Base-by-base conservation (phyloP, 2,888 invertebrate species). In the Micropterix aruncella region DNA sequence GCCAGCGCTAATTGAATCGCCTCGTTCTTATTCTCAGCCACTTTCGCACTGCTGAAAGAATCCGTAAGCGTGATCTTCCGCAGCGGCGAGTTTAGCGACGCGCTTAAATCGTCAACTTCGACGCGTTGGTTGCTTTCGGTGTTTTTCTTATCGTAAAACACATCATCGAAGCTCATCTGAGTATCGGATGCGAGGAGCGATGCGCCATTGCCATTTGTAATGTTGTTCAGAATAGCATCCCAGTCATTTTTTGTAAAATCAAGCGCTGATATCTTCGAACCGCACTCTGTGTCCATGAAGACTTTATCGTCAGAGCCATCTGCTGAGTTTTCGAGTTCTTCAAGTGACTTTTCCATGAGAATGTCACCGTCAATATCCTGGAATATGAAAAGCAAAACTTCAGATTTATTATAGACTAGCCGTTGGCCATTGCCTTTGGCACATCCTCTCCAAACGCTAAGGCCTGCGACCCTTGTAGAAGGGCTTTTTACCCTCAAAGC, bases 1-100 rank as follows among this genome's bases (percentile, higher is more conserved):
- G 84, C 84, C 52, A 82, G 65, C 2, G 83, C 82, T 52, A 85
- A 61, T 55, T 85, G 80, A 52, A 83, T 70, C 1, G 83, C 84
- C 61, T 65, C 65, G 1, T 65, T 58, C 38, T 51, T 48, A 36
- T 27, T 43, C 41, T 47, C 48, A 3, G 42, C 40, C 17, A 50
- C 38, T 47, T 49, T 47, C 38, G 27, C n/a, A n/a, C n/a, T n/a
- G n/a, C n/a, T n/a, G n/a, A n/a, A n/a, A n/a, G n/a, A n/a, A n/a
- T n/a, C n/a, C n/a, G n/a, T n/a, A 27, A 27, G 27, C 12, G 27
- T 27, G 27, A 27, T 5, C 7, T 7, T 27, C 27, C 27, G 27
- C 7, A 27, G 27, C 27, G 27, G 27, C 5, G 12, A 51, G 53
- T 48, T 60, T 57, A 4, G 51, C 47, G 7, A 18, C 18, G 3